Base-by-base conservation (phyloP, 2,113 vertebrate genomes). In the Poeciliopsis turrubarensis region DNA sequence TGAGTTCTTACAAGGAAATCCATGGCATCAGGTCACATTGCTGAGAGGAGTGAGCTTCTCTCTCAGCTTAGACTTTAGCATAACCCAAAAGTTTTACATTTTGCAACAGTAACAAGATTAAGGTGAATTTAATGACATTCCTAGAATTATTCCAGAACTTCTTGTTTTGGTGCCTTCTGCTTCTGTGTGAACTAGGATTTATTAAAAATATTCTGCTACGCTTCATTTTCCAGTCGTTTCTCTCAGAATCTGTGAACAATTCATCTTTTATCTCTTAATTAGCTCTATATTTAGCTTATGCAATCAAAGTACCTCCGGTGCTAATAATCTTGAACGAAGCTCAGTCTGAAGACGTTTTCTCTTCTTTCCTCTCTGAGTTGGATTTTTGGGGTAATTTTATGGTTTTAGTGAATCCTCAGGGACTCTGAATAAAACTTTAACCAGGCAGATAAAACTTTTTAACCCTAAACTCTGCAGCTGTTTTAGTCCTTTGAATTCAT, bases 351-450 rank as follows among this genome's bases (percentile, higher is more conserved):
- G 5, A 57, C 19, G 10, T 25, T 25, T 54, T 57, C 25, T 57
- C 25, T 17, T 19, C 1, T 2, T 68, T 17, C 75, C 81, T 30
- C 26, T 71, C 34, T 70, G 10, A 37, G 19, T 64, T 12, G 14
- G 34, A 31, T 64, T 81, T 66, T 69, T 25, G 13, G 32, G 62
- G 57, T 73, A 73, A 86, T 83, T 78, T 77, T 70, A 26, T 12
- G 7, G 31, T 51, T 72, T 64, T 29, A 68, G 70, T 74, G 70
- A 83, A 32, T 85, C 74, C 60, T 10, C 41, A 25, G 75, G 70
- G 85, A 81, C 66, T 67, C 70, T 37, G 57, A 82, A 92, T 92
- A 32, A 87, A 94, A 90, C 68, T 91, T 93, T 93, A 87, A 92
- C 80, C 63, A 75, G 79, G 73, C 80, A 65, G 80, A 78, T 70